Percentiles rank a stretch among this genome's conserved stretches.
These are phyloP conservation scores for Antechinus flavipes DNA, from an alignment of 2,113 vertebrate species.

Conservation along the genomic window DNA sequence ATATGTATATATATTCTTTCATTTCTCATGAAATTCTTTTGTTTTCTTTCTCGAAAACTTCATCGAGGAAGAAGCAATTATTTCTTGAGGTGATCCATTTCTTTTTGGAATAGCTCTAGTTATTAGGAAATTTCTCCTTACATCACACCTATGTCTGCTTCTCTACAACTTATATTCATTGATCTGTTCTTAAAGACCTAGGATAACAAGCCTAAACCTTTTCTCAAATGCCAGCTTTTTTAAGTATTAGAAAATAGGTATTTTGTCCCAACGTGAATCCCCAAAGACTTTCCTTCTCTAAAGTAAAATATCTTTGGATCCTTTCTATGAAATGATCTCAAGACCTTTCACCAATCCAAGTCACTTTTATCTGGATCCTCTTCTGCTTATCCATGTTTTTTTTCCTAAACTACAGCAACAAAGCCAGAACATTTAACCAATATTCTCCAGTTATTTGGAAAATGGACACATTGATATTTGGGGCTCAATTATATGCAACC, in stretches of 20 bases:
- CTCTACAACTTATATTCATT: neutral
- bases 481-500: neutral
- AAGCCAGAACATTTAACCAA: neutral
- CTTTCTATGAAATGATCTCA: neutral
- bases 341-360: neutral
- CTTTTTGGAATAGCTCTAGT: no score
- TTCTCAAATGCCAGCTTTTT: neutral
- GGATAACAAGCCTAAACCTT: neutral
- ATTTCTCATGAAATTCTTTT: neutral
- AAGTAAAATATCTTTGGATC: neutral
- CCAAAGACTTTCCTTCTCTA: no score
- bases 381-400: neutral
- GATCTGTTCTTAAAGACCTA: neutral
- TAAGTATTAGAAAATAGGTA: neutral
- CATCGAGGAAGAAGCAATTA: no score
- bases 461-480: neutral
- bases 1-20: no score
- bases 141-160: no score
- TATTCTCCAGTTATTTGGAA: slow-evolving; percentile 24
- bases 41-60: no score
- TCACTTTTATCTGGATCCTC: neutral
- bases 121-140: no score
- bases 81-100: no score
- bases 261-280: neutral
- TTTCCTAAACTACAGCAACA: neutral